Evolutionary conservation across 2,888 invertebrate species (phyloP).

Genomic region (Ellobium chinense): DNA sequence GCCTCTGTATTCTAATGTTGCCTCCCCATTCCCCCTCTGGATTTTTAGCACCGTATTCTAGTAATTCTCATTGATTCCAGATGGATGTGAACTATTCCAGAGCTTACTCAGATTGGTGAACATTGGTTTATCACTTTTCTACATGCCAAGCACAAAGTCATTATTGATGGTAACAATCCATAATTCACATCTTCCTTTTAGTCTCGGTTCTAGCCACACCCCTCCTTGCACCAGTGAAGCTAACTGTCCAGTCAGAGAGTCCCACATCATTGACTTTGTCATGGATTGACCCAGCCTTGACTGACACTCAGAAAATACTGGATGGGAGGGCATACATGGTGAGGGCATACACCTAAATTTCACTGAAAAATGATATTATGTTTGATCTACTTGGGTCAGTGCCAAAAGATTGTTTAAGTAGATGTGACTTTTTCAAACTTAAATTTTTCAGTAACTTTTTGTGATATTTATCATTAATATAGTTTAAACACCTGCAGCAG

Average conservation of each 20-base stretch:
- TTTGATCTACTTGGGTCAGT: not conserved
- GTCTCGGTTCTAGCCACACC: not conserved
- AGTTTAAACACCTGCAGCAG: too few species aligned
- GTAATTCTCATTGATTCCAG: too few species aligned
- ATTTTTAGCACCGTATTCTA: too few species aligned
- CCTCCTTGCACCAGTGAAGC: slow-evolving; percentile 31
- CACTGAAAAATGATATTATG: not conserved
- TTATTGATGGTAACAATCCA: too few species aligned
- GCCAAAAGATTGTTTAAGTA: not conserved
- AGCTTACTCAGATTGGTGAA: too few species aligned
- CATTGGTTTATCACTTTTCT: too few species aligned
- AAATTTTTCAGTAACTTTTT: not conserved
- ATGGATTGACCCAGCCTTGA: slow-evolving; percentile 50
- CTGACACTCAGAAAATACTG: not conserved
- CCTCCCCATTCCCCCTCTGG: too few species aligned
- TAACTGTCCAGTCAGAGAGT: slow-evolving; percentile 39
- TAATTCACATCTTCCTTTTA: not conserved
- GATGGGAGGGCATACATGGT: slow-evolving; percentile 40
- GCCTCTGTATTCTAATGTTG: too few species aligned
- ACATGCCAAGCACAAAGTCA: too few species aligned
- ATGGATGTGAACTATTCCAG: too few species aligned
- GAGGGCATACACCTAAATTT: not conserved
- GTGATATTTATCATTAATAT: not conserved
- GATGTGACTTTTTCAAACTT: too few species aligned
- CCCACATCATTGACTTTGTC: slow-evolving; percentile 29